Evolutionary conservation across 2,113 vertebrate species (phyloP), one percentile per base, ranked within the genome.

Genomic region (Irena cyanogastra): DNA sequence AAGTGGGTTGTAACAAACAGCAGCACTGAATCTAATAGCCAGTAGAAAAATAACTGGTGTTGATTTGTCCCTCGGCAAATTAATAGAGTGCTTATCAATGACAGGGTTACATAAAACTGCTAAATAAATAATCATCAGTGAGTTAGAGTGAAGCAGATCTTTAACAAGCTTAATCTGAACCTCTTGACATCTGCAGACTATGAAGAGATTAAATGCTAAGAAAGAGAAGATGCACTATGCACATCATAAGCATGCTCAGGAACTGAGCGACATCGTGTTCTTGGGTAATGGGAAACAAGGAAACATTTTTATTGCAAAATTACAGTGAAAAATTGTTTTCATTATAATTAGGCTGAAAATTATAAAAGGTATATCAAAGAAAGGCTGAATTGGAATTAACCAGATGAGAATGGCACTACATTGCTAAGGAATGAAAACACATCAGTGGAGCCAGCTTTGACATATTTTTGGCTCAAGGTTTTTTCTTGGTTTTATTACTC

Each of bases 111-210:
- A 98, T 99, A 99, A 99, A 99, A 99, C 98, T 98, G 98, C 98
- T 99, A 99, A 99, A 99, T 99, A 99, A 99, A 99, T 99, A 99
- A 99, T 99, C 98, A 99, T 99, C 98, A 98, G 98, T 98, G 98
- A 99, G 98, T 99, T 99, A 98, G 98, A 98, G 98, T 99, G 98
- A 98, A 98, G 98, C 98, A 98, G 98, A 99, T 98, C 98, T 99
- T 99, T 99, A 99, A 99, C 98, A 99, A 99, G 99, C 98, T 98
- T 98, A 98, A 98, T 99, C 98, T 99, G 98, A 99, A 99, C 98
- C 98, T 98, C 98, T 98, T 99, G 98, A 99, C 98, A 98, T 97
- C 97, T 95, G 93, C 96, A 98, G 98, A 97, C 97, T 98, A 98
- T 92, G 98, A 98, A 97, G 98, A 98, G 98, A 98, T 98, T 98